Percentiles rank a stretch among this genome's conserved stretches.
Evolutionary conservation across 2,888 invertebrate species (phyloP).

Genomic region (Rapana venosa): DNA sequence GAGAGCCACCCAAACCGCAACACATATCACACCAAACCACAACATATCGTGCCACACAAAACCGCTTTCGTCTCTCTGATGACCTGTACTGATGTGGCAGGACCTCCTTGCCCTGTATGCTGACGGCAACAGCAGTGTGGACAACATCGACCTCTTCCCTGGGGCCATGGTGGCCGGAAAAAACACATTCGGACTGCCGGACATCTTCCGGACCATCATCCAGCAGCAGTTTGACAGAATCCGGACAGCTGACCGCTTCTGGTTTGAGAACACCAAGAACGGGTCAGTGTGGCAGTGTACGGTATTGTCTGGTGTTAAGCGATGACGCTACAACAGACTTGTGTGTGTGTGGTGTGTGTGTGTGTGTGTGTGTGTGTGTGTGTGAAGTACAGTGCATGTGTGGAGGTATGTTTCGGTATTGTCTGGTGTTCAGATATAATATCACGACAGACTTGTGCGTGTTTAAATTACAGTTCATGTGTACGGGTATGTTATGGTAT

Average conservation of each 20-base stretch:
- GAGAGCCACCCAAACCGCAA: no score
- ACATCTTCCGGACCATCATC: constrained; percentile 92
- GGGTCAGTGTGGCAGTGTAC: constrained; percentile 82
- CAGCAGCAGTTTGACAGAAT: constrained; percentile 94
- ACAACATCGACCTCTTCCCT: constrained; percentile 95
- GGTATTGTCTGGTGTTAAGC: neutral
- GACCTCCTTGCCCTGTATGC: constrained; percentile 38
- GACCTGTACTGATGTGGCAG: neutral
- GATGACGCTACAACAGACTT: neutral
- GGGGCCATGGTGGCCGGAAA: constrained; percentile 93
- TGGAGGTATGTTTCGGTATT: neutral
- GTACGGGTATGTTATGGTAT: no score
- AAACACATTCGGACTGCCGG: constrained; percentile 71
- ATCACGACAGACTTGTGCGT: no score
- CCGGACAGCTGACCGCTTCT: constrained; percentile 95
- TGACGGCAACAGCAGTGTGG: constrained; percentile 78
- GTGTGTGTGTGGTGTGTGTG: neutral
- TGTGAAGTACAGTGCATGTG: no score
- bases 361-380: neutral
- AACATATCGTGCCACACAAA: no score
- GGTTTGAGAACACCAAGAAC: constrained; percentile 95
- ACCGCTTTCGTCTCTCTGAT: no score
- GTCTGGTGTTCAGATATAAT: no score
- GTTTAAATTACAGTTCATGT: no score
- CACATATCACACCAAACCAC: no score